Conservation (phyloP, 1,140 invertebrate species). For the Drosophila ogumai region DNA sequence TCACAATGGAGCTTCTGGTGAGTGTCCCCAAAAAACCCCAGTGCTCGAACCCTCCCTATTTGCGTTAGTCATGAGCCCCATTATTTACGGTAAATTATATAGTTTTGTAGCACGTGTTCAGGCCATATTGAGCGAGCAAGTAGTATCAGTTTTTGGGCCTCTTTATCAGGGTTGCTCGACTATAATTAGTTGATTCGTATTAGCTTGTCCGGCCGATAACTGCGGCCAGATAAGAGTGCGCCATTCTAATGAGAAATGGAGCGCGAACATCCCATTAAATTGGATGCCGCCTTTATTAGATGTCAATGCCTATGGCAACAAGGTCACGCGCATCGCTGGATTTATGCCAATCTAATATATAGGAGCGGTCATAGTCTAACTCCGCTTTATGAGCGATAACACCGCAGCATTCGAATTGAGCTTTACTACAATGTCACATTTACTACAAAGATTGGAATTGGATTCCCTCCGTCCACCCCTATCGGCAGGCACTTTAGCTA, state of each 20-base stretch:
- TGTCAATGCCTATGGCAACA: constrained; percentile 40
- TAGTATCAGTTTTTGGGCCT: constrained; percentile 8
- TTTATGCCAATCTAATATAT: constrained; percentile 26
- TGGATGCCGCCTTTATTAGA: constrained; percentile 50
- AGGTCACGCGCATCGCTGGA: constrained; percentile 35
- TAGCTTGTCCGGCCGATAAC: constrained; percentile 29
- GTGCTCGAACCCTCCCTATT: not conserved
- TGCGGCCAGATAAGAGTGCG: constrained; percentile 1
- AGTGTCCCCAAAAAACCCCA: constrained; percentile 22
- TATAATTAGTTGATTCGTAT: constrained; percentile 37
- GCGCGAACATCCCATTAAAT: constrained; percentile 40
- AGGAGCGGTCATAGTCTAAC: constrained; percentile 22
- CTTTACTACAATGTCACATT: constrained; percentile 16
- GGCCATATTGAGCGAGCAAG: constrained; percentile 37
- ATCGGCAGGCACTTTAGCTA: not conserved
- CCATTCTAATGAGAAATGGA: constrained; percentile 35
- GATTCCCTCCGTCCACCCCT: not conserved
- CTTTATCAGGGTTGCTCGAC: constrained; percentile 16
- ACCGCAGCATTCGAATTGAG: not conserved
- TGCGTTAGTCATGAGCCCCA: constrained; percentile 36
- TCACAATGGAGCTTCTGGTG: constrained; percentile 83
- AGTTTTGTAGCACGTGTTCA: constrained; percentile 59
- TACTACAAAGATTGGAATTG: constrained; percentile 19
- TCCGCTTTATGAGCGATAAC: constrained; percentile 7
- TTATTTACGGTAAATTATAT: constrained; percentile 57